Conservation (phyloP, 2,888 invertebrate genomes). For the Litoditis marina region DNA sequence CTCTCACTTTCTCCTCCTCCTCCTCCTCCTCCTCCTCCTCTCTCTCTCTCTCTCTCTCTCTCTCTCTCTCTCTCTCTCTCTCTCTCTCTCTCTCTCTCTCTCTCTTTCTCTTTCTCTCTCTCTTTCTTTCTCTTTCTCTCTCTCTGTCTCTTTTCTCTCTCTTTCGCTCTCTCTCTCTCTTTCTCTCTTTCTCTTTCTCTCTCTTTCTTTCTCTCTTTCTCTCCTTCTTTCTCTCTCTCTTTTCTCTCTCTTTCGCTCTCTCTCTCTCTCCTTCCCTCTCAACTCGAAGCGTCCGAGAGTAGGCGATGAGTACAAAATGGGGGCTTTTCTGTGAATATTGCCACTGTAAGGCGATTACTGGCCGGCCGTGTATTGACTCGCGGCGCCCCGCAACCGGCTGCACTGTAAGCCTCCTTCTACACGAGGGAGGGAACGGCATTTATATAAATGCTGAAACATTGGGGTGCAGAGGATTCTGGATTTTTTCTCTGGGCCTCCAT, state of each 20-base stretch:
- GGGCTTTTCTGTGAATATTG: too few species aligned
- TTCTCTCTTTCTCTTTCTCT: not conserved
- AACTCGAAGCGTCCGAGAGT: too few species aligned
- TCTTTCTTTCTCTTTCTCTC: conserved; percentile 4
- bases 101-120: conserved; percentile 3
- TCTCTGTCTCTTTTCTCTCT: not conserved
- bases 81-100: not conserved
- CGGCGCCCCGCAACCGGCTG: too few species aligned
- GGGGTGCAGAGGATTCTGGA: too few species aligned
- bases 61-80: not conserved
- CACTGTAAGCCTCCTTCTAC: too few species aligned
- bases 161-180: conserved; percentile 3
- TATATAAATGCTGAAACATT: too few species aligned
- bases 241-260: not conserved
- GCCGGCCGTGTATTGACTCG: too few species aligned
- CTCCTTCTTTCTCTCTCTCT: conserved; percentile 1
- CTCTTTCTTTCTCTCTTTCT: conserved; percentile 2
- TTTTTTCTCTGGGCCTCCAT: too few species aligned
- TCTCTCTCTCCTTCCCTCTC: not conserved
- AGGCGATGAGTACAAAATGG: too few species aligned
- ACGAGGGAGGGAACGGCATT: too few species aligned
- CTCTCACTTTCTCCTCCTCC: conserved; percentile 2
- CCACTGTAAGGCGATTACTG: too few species aligned
- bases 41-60: not conserved
- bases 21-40: not conserved